Base-by-base conservation (phyloP, 2,113 vertebrate genomes). In the Polyodon spathula region DNA sequence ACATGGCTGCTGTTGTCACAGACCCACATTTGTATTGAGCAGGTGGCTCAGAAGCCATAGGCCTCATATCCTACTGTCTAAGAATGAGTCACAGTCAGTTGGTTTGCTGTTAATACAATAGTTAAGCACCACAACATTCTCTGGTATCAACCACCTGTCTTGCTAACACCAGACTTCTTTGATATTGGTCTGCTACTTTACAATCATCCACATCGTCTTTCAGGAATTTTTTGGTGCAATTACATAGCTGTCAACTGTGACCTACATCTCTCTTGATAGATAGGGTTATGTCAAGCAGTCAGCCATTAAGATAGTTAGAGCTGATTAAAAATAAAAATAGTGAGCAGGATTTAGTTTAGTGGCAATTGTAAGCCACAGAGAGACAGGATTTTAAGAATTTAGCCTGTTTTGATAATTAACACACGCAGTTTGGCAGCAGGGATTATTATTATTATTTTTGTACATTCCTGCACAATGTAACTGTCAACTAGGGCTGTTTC, bases 161-260 rank as follows among this genome's bases (percentile, higher is more conserved):
- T 61, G 41, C 73, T 73, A 74, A 77, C 70, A 73, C 67, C 71
- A 67, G 15, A 15, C 16, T 27, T 37, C 46, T 70, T 40, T 66
- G 62, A 71, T 75, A 74, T 71, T 78, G 82, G 85, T 80, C 72
- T 74, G 76, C 82, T 78, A 84, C 78, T 81, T 76, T 79, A 79
- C 76, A 73, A 76, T 78, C 74, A 78, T 84, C 75, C 78, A 78
- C 81, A 81, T 81, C 67, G 65, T 71, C 67, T 69, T 79, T 84
- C 84, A 78, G 71, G 58, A 73, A 70, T 69, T 73, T 78, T 78
- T 77, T 77, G 69, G 71, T 76, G 82, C 84, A 86, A 86, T 88
- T 88, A 86, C 81, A 78, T 76, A 76, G 83, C 81, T 84, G 81
- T 86, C 84, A 86, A 83, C 77, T 85, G 84, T 85, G 84, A 83